Evolutionary conservation across 2,888 invertebrate species (phyloP).

Genomic region (Monochamus alternatus): DNA sequence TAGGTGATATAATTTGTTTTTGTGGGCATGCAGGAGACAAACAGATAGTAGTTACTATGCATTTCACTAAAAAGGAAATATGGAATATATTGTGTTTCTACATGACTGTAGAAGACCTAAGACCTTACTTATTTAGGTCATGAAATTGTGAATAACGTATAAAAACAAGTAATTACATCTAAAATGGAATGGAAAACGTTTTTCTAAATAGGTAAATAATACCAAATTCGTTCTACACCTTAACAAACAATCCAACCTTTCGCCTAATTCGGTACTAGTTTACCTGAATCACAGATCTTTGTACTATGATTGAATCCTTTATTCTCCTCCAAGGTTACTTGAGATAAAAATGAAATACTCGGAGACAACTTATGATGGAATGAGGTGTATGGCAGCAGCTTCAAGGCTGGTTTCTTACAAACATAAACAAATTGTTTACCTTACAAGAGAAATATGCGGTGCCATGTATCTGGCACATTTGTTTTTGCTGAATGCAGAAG

Average conservation of each 20-base stretch:
- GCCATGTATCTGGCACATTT: background rate
- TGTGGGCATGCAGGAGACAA: no score
- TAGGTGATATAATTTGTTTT: no score
- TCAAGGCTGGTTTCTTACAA: slow-evolving; percentile 23
- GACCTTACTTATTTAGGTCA: no score
- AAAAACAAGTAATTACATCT: no score
- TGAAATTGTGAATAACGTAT: no score
- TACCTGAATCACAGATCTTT: background rate
- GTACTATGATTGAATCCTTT: slow-evolving; percentile 22
- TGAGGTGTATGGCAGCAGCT: slow-evolving; percentile 13
- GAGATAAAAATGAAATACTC: slow-evolving; percentile 24
- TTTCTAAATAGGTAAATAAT: slow-evolving; percentile 1
- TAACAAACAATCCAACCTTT: slow-evolving; percentile 19
- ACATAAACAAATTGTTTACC: slow-evolving; percentile 17
- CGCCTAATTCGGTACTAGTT: slow-evolving; percentile 22
- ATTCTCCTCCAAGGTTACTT: slow-evolving; percentile 24
- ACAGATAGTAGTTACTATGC: no score
- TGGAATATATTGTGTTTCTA: no score
- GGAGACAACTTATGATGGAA: slow-evolving; percentile 16
- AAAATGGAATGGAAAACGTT: background rate
- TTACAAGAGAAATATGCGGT: slow-evolving; percentile 6
- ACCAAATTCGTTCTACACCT: slow-evolving; percentile 3
- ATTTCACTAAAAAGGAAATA: no score
- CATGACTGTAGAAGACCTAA: no score
- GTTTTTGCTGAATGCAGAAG: background rate